These are phyloP conservation scores for Ceyx cyanopectus DNA, from an alignment of 2,113 vertebrate species.

Conservation along the genomic window DNA sequence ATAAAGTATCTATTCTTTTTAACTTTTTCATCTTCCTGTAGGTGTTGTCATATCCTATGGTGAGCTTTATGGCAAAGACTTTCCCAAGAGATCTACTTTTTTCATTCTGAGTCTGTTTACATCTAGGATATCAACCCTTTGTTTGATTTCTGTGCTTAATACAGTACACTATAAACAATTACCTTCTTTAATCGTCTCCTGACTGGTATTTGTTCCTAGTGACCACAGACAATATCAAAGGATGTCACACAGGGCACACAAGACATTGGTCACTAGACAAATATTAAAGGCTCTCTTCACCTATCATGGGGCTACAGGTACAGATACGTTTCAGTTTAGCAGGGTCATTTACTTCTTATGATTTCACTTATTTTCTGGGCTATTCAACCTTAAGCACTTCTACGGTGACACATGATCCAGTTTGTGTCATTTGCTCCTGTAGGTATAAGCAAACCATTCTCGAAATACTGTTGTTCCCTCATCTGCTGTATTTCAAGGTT, in stretches of 20 bases:
- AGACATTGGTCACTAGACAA: background rate
- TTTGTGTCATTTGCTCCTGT: background rate
- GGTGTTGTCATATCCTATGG: background rate
- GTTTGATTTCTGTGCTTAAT: background rate
- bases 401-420: accelerated
- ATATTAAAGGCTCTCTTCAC: background rate
- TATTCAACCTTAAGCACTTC: background rate
- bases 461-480: background rate
- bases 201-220: background rate
- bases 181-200: background rate
- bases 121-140: background rate
- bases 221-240: background rate
- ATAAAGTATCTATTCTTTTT: background rate
- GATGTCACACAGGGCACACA: background rate
- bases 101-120: background rate
- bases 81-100: background rate
- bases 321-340: background rate
- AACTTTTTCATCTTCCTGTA: background rate
- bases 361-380: background rate
- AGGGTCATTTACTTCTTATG: background rate
- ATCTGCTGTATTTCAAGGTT: background rate
- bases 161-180: background rate
- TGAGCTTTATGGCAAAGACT: background rate
- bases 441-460: background rate
- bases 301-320: accelerated